phyloP scores from a whole-genome alignment of 2,888 invertebrate species.

The Heliconius aoede region DNA sequence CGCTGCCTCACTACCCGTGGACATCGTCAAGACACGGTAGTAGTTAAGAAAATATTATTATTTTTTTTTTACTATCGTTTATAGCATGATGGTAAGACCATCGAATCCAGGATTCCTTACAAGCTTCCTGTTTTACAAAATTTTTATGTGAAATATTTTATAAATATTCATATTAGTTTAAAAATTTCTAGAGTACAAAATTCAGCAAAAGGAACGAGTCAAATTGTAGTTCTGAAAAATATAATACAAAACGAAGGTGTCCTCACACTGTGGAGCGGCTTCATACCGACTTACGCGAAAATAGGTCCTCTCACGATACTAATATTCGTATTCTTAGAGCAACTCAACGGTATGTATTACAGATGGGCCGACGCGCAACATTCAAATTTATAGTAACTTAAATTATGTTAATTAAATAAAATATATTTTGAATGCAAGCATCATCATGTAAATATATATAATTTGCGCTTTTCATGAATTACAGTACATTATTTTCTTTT shows the following conservation, averaged over 20 bases:
- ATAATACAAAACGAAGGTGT: slow-evolving; percentile 94
- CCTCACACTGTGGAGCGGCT: slow-evolving; percentile 97
- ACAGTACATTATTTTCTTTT: too few relatives aligned
- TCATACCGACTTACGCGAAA: slow-evolving; percentile 96
- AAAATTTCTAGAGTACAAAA: slow-evolving; percentile 92
- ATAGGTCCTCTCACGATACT: slow-evolving; percentile 98
- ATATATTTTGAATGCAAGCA: not conserved
- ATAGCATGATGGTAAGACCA: too few relatives aligned
- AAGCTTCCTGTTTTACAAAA: too few relatives aligned
- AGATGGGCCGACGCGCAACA: slow-evolving; percentile 34
- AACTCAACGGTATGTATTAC: slow-evolving; percentile 86
- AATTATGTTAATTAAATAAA: not conserved
- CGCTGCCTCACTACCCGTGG: slow-evolving; percentile 97
- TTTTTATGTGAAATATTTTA: too few relatives aligned
- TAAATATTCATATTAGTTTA: not conserved
- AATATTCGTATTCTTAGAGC: slow-evolving; percentile 97
- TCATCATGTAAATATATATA: too few relatives aligned
- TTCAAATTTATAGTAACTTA: not conserved
- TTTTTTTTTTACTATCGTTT: too few relatives aligned
- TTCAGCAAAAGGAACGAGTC: slow-evolving; percentile 92
- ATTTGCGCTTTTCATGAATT: too few relatives aligned
- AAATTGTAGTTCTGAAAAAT: slow-evolving; percentile 88
- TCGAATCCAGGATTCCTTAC: too few relatives aligned
- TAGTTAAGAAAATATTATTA: not conserved
- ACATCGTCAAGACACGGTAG: slow-evolving; percentile 98